Evolutionary conservation across 2,888 invertebrate genomes (phyloP).

Genomic region (Tromatobia lineatoria): DNA sequence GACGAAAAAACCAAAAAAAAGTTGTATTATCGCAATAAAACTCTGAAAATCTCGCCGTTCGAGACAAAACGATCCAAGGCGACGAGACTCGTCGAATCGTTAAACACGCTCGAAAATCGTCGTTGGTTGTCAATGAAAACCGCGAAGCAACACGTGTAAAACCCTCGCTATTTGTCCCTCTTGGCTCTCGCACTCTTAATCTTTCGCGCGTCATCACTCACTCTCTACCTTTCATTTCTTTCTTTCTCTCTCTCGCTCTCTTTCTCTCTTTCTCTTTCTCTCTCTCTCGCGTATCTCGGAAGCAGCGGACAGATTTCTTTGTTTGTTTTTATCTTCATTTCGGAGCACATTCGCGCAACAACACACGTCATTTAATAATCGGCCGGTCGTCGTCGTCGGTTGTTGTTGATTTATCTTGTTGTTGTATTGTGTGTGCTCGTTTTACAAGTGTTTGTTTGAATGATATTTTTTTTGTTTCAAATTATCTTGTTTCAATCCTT

Average conservation of each 20-base stretch:
- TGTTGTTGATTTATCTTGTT: slow-evolving; percentile 30
- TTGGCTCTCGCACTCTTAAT: slow-evolving; percentile 53
- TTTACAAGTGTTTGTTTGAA: slow-evolving; percentile 11
- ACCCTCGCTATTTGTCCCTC: slow-evolving; percentile 61
- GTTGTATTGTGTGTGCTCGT: slow-evolving; percentile 37
- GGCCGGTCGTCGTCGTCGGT: slow-evolving; percentile 74
- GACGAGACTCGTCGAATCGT: background rate
- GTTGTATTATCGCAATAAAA: slow-evolving; percentile 15
- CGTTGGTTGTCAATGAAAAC: slow-evolving; percentile 15
- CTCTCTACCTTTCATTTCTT: slow-evolving; percentile 56
- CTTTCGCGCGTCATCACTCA: slow-evolving; percentile 63
- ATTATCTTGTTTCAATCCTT: slow-evolving; percentile 44
- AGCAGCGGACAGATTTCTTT: slow-evolving; percentile 82
- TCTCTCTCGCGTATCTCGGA: slow-evolving; percentile 78
- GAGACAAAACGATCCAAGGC: background rate
- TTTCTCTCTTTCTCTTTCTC: slow-evolving; percentile 54
- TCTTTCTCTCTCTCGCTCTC: slow-evolving; percentile 64
- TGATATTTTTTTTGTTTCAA: background rate
- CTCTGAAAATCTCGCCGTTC: slow-evolving; percentile 12
- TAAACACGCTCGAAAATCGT: slow-evolving; percentile 41
- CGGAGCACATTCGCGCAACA: slow-evolving; percentile 68
- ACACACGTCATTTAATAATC: slow-evolving; percentile 74
- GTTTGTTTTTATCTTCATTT: slow-evolving; percentile 49
- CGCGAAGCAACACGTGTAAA: slow-evolving; percentile 50
- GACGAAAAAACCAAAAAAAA: slow-evolving; percentile 57